Evolutionary conservation across 2,113 vertebrate species (phyloP).

Genomic region (Pandion haliaetus): DNA sequence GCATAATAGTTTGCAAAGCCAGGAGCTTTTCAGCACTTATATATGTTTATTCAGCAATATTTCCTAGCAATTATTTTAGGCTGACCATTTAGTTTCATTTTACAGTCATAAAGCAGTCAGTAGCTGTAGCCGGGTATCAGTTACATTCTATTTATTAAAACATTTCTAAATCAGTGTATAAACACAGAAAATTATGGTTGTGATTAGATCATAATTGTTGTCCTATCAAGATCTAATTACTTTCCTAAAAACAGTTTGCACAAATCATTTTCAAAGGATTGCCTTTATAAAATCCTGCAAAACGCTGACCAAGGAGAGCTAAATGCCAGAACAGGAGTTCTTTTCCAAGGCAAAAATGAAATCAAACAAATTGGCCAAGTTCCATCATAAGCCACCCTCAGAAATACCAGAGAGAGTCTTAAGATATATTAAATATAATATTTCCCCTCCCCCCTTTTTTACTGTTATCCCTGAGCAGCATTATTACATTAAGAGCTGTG

Average conservation of each 20-base stretch:
- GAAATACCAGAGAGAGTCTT: background rate
- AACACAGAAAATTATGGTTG: background rate
- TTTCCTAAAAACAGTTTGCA: conserved; percentile 6
- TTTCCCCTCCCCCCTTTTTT: background rate
- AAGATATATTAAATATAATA: conserved; percentile 33
- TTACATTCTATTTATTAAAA: background rate
- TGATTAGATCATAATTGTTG: conserved; percentile 12
- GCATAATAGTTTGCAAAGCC: conserved; percentile 24
- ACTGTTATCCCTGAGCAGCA: background rate
- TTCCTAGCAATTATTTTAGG: conserved; percentile 44
- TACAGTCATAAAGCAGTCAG: conserved; percentile 15
- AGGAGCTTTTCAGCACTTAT: conserved; percentile 26
- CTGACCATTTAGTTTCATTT: conserved; percentile 45
- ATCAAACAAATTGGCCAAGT: conserved; percentile 8
- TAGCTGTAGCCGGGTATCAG: background rate
- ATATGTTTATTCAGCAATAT: conserved; percentile 54
- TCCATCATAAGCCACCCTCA: conserved; percentile 33
- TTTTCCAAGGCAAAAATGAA: conserved; percentile 48
- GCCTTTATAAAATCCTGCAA: conserved; percentile 6
- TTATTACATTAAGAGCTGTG: conserved; percentile 66
- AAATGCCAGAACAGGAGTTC: conserved; percentile 11
- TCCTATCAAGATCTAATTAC: conserved; percentile 2
- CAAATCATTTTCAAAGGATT: background rate
- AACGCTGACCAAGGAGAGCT: conserved; percentile 3
- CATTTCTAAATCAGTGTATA: background rate